phyloP scores from a whole-genome alignment of 2,113 vertebrate genomes.

The Pan troglodytes region DNA sequence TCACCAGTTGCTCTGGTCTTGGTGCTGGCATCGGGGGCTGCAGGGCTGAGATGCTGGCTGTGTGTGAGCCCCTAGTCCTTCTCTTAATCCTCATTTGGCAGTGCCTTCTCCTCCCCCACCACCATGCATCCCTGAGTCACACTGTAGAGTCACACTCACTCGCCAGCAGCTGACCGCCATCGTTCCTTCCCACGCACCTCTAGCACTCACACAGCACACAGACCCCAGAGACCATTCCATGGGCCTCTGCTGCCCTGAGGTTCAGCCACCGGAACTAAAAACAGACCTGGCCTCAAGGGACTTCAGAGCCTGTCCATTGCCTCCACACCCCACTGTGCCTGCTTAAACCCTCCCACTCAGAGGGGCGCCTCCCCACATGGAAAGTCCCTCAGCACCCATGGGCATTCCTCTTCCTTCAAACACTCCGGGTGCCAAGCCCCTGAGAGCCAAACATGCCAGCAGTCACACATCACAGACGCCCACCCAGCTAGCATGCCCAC shows the following conservation, averaged over 20 bases:
- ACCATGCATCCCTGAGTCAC: background rate
- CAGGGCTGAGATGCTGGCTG: background rate
- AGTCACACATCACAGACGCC: background rate
- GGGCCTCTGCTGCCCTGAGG: background rate
- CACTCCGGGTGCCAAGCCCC: background rate
- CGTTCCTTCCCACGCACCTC: background rate
- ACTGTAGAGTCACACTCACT: background rate
- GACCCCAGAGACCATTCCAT: background rate
- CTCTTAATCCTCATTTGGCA: background rate
- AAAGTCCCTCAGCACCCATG: too few relatives aligned
- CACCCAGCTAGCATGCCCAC: background rate
- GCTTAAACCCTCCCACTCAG: background rate
- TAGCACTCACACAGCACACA: background rate
- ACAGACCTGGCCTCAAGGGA: background rate
- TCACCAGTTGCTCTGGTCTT: background rate
- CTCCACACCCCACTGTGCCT: background rate
- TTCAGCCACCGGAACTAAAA: background rate
- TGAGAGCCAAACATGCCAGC: background rate
- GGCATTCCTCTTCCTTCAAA: too few relatives aligned
- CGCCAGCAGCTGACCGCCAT: background rate
- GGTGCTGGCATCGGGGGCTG: background rate
- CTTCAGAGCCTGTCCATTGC: background rate
- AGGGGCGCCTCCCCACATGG: rapidly evolving
- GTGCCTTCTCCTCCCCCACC: background rate
- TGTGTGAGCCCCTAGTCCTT: rapidly evolving